phyloP scores from a whole-genome alignment of 2,113 vertebrate species.

The Lontra canadensis region DNA sequence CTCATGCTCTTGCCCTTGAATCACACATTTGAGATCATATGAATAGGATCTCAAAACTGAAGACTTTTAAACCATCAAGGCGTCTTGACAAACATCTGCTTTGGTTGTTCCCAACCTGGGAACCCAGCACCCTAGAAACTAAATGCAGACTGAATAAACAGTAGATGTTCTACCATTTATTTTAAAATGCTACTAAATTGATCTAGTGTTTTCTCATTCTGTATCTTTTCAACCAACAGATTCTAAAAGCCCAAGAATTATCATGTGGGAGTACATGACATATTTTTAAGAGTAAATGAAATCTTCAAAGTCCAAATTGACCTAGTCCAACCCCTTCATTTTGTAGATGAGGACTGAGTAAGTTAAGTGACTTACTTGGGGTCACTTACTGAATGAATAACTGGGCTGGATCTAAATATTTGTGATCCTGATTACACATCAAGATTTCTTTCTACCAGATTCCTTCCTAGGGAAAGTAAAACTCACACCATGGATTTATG shows the following conservation, averaged over 20 bases:
- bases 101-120: not conserved
- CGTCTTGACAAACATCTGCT: not conserved
- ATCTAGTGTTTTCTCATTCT: not conserved
- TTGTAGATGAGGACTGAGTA: not conserved
- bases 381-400: not conserved
- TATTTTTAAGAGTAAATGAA: constrained; percentile 27
- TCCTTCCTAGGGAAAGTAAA: not conserved
- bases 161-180: not conserved
- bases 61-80: not conserved
- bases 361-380: not conserved
- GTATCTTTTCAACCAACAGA: not conserved
- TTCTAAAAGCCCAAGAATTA: not conserved
- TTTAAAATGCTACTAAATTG: not conserved
- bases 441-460: not conserved
- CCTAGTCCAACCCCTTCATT: not conserved
- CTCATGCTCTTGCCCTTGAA: not conserved
- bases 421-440: not conserved
- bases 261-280: not conserved
- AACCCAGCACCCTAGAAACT: not conserved
- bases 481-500: not conserved
- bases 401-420: not conserved
- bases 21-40: not conserved
- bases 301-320: not conserved
- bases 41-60: not conserved
- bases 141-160: not conserved